Evolutionary conservation across 2,113 vertebrate species (phyloP).

Genomic region (Tringa solitaria): DNA sequence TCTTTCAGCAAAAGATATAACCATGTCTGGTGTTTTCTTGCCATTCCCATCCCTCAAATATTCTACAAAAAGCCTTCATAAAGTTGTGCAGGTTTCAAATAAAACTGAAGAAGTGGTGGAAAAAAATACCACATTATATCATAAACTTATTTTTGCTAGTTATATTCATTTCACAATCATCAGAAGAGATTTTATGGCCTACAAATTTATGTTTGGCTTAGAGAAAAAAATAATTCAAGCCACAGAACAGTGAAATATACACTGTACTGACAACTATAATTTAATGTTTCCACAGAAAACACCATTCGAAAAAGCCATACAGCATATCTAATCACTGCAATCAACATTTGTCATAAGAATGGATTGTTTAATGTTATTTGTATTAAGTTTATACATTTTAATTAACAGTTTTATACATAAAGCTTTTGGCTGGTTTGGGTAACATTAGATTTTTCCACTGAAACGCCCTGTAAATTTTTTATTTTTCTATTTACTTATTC

Average conservation of each 20-base stretch:
- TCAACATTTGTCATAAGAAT: not conserved
- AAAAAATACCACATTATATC: not conserved
- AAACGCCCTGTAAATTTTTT: not conserved
- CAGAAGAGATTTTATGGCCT: not conserved
- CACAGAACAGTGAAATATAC: not conserved
- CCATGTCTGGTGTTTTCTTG: not conserved
- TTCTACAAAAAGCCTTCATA: not conserved
- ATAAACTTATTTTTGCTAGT: not conserved
- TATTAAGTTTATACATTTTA: not conserved
- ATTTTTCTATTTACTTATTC: not conserved
- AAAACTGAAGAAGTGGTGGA: not conserved
- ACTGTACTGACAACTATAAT: not conserved
- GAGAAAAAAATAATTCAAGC: not conserved
- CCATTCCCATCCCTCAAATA: not conserved
- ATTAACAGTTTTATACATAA: not conserved
- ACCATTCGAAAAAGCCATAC: not conserved
- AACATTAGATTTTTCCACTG: not conserved
- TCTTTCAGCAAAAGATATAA: slow-evolving; percentile 12
- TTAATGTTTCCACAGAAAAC: not conserved
- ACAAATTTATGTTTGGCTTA: not conserved
- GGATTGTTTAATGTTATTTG: not conserved
- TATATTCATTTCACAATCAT: not conserved
- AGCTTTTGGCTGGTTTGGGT: not conserved
- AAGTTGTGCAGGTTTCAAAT: not conserved
- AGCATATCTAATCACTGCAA: not conserved